Percentiles rank a stretch among this genome's conserved stretches.
phyloP scores from a whole-genome alignment of 2,888 invertebrate species.

The Xanthia togata region DNA sequence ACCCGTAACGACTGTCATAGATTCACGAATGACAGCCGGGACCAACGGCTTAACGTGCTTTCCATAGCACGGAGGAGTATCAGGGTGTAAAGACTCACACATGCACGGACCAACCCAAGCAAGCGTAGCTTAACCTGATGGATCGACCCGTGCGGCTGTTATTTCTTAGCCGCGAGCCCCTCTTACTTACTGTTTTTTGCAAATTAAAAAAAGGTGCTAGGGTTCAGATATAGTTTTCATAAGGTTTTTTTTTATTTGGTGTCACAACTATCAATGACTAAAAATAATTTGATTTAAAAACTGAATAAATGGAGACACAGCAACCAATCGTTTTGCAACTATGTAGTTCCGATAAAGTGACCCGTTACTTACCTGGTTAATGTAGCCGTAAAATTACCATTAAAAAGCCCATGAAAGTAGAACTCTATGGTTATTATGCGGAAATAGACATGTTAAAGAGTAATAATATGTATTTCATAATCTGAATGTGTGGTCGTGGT shows the following conservation, averaged over 20 bases:
- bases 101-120: no score
- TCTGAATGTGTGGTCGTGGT: slow-evolving; percentile 37
- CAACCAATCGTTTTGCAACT: slow-evolving; percentile 4
- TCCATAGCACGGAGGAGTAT: no score
- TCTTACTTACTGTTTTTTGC: no score
- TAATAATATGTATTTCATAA: slow-evolving; percentile 39
- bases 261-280: neutral
- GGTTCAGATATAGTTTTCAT: neutral
- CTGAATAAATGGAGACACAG: neutral
- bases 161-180: no score
- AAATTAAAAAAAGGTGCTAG: neutral
- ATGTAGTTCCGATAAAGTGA: slow-evolving; percentile 31
- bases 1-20: no score
- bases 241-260: no score
- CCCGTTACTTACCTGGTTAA: slow-evolving; percentile 27
- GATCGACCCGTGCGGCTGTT: no score
- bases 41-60: no score
- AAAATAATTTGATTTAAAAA: neutral
- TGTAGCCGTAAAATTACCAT: slow-evolving; percentile 39
- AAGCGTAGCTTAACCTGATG: no score
- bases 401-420: slow-evolving; percentile 47
- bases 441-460: slow-evolving; percentile 35
- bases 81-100: no score
- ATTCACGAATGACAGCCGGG: no score
- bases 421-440: slow-evolving; percentile 35